Evolutionary conservation across 2,797 vertebrate species (phyloP).

Genomic region (Natrix natrix): DNA sequence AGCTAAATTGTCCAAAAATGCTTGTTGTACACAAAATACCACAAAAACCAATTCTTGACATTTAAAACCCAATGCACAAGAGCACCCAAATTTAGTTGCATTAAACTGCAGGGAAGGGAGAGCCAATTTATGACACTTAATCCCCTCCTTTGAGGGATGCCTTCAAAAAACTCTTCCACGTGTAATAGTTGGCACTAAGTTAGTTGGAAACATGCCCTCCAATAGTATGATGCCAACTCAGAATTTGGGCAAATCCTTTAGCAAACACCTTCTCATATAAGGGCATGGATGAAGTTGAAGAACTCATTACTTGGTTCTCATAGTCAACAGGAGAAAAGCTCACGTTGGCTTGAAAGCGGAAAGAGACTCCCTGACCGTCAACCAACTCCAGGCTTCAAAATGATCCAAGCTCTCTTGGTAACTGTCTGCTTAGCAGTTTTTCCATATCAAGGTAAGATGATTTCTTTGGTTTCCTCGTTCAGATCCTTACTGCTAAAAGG

Average conservation of each 20-base stretch:
- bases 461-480: rapidly evolving
- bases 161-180: rapidly evolving
- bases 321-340: neutral
- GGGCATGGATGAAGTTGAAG: constrained; percentile 43
- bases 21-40: neutral
- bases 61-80: neutral
- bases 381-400: neutral
- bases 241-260: neutral
- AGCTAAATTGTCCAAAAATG: neutral
- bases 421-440: constrained; percentile 3
- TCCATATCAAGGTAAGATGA: constrained; percentile 55
- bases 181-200: rapidly evolving
- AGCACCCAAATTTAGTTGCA: neutral
- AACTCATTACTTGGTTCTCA: constrained; percentile 23
- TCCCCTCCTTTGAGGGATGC: rapidly evolving
- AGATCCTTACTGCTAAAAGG: neutral
- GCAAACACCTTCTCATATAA: constrained; percentile 69
- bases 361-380: rapidly evolving
- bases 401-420: constrained; percentile 37
- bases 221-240: constrained; percentile 27
- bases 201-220: constrained; percentile 47
- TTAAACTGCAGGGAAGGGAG: neutral
- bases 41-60: neutral
- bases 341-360: neutral
- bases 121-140: rapidly evolving